Evolutionary conservation across 53 echinoderm and acorn worm genomes (phyloP).

Genomic region (Echinometra lucunter): DNA sequence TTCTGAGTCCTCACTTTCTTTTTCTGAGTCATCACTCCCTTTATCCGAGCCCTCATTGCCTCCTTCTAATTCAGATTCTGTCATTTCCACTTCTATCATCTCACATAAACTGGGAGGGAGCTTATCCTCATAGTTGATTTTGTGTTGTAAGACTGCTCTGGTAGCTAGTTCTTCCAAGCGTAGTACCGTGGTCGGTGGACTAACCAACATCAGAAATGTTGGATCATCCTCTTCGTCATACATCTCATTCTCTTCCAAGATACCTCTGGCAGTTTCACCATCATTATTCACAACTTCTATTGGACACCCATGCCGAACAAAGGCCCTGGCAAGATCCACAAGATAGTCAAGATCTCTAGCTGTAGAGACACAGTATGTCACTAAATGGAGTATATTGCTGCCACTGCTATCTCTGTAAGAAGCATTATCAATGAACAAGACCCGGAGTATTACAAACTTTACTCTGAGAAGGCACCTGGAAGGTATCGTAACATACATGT

Average conservation of each 20-base stretch:
- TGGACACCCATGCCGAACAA: slow-evolving; percentile 31
- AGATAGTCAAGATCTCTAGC: not conserved
- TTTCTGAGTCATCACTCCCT: too few relatives aligned
- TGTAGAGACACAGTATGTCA: not conserved
- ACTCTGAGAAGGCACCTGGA: not conserved
- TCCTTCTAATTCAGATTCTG: not conserved
- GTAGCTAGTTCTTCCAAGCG: not conserved
- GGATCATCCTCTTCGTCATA: not conserved
- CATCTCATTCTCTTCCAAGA: not conserved
- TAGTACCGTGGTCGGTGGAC: not conserved
- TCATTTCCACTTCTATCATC: not conserved
- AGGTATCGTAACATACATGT: too few relatives aligned
- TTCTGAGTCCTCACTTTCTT: too few relatives aligned
- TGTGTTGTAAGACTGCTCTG: not conserved
- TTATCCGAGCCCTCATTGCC: too few relatives aligned
- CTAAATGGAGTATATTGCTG: not conserved
- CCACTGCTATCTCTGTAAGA: not conserved
- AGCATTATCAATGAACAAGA: slow-evolving; percentile 8
- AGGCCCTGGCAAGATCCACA: not conserved
- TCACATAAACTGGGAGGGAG: not conserved
- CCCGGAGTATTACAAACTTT: not conserved
- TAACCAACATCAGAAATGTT: not conserved
- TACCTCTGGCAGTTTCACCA: not conserved
- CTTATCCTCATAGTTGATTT: not conserved
- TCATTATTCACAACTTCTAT: slow-evolving; percentile 4